Conservation (phyloP, 2,797 vertebrate species). For the Naso thynnoides region DNA sequence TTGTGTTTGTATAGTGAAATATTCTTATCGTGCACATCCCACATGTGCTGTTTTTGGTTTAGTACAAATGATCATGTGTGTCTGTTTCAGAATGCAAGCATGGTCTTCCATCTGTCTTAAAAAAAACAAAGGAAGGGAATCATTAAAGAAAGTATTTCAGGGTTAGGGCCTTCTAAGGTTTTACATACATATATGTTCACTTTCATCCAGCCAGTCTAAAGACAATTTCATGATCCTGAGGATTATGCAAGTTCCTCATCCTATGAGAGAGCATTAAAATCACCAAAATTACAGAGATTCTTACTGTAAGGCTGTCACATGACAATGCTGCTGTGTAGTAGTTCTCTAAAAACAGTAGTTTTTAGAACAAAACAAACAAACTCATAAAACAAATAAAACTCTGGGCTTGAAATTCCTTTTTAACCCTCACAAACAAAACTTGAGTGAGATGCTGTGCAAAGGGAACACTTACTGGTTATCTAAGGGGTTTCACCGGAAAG, state of each 20-base stretch:
- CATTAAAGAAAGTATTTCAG: not conserved
- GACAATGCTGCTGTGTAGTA: not conserved
- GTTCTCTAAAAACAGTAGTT: too few species aligned
- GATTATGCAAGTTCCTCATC: not conserved
- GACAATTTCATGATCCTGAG: not conserved
- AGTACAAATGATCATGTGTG: not conserved
- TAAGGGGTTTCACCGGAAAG: slow-evolving; percentile 13
- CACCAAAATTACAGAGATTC: not conserved
- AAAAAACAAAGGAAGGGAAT: not conserved
- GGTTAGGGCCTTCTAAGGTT: not conserved
- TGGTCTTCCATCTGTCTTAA: not conserved
- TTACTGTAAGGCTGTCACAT: not conserved
- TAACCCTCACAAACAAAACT: not conserved
- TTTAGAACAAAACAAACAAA: not conserved
- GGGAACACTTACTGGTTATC: not conserved
- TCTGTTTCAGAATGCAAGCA: not conserved
- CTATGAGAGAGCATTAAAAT: not conserved
- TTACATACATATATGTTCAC: not conserved
- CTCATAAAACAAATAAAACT: not conserved
- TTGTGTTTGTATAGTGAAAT: not conserved
- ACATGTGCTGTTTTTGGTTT: not conserved
- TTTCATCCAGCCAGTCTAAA: not conserved
- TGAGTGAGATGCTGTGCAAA: not conserved
- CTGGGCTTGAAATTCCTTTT: not conserved
- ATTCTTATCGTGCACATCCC: not conserved